These are phyloP conservation scores for Lagopus muta DNA, from an alignment of 2,113 vertebrate genomes.

Conservation along the genomic window DNA sequence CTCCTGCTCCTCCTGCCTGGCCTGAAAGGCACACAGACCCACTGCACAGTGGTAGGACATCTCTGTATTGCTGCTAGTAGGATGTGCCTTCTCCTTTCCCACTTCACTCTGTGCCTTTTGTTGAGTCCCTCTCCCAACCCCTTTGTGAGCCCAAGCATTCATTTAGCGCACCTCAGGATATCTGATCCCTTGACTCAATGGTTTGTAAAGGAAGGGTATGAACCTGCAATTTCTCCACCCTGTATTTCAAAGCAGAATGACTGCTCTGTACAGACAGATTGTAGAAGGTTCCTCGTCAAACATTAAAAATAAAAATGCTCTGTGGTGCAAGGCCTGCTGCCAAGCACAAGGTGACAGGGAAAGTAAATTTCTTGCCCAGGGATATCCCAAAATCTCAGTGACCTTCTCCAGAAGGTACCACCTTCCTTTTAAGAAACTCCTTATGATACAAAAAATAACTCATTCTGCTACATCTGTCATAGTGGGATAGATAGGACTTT, in stretches of 20 bases:
- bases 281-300: background rate
- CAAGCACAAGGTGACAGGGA: background rate
- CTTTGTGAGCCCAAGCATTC: background rate
- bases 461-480: background rate
- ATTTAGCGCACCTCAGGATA: background rate
- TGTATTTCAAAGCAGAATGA: background rate
- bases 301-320: background rate
- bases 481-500: background rate
- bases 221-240: background rate
- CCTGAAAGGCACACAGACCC: background rate
- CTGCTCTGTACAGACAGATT: background rate
- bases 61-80: fast-evolving
- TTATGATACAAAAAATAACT: background rate
- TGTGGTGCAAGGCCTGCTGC: background rate
- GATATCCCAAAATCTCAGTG: background rate
- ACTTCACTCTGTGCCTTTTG: background rate
- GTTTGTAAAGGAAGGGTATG: background rate
- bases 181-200: background rate
- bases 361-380: background rate
- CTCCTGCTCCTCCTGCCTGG: background rate
- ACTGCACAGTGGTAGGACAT: background rate
- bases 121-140: background rate
- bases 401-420: background rate
- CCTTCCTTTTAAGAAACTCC: background rate
- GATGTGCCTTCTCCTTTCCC: background rate